phyloP scores from a whole-genome alignment of 1,140 invertebrate genomes.

The Neotoxoptera formosana region DNA sequence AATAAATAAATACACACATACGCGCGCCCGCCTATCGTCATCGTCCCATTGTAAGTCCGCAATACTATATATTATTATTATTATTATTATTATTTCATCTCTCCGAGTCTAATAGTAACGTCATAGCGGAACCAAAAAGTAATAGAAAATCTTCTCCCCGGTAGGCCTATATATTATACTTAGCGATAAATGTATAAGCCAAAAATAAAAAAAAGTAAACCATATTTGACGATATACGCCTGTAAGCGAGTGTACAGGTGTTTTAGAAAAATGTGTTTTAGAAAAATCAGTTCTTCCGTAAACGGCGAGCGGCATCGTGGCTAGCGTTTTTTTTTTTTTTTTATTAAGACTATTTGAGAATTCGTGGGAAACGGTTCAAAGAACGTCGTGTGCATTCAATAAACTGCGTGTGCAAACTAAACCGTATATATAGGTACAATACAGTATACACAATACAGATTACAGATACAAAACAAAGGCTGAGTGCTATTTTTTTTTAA shows the following conservation, averaged over 20 bases:
- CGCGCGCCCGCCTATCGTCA: no score
- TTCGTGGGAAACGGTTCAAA: neutral
- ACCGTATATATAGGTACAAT: no score
- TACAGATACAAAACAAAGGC: neutral
- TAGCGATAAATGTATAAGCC: neutral
- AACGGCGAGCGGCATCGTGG: no score
- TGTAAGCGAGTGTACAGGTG: neutral
- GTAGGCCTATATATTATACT: neutral
- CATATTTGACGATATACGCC: neutral
- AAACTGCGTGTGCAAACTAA: neutral
- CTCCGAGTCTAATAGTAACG: neutral
- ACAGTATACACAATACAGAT: no score
- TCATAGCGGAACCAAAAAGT: neutral
- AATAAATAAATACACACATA: no score
- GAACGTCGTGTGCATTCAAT: neutral
- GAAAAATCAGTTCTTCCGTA: neutral
- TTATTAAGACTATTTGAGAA: neutral
- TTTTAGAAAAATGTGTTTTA: neutral
- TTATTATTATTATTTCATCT: no score
- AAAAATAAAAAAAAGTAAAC: neutral
- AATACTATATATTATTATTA: no score
- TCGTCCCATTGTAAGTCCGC: no score
- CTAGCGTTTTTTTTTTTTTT: neutral
- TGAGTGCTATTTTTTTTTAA: neutral
- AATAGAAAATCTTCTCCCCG: neutral